Conservation (phyloP, 2,888 invertebrate species). For the Acleris laterana region DNA sequence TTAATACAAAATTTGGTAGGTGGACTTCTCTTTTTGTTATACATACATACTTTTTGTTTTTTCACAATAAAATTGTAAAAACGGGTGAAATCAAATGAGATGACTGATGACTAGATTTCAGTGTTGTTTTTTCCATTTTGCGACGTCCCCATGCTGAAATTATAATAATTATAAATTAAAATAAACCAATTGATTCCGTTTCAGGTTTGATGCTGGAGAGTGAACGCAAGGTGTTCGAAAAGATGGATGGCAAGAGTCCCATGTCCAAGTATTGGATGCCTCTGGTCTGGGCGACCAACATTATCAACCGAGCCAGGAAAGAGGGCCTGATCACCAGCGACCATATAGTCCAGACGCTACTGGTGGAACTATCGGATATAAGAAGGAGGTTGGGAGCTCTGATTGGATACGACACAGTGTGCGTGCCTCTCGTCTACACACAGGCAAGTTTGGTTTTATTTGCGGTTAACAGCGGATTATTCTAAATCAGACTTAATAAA, state of each 20-base stretch:
- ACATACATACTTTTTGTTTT: too few species aligned
- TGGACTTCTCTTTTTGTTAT: too few species aligned
- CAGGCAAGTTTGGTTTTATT: conserved; percentile 85
- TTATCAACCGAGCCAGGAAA: conserved; percentile 93
- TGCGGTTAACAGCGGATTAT: too few species aligned
- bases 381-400: conserved; percentile 92
- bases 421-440: conserved; percentile 95
- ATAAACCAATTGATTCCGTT: conserved; percentile 44
- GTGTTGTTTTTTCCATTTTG: too few species aligned
- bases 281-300: conserved; percentile 95
- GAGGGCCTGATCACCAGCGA: conserved; percentile 94
- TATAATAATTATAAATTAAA: too few species aligned
- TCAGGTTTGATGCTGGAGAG: conserved; percentile 95
- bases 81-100: too few species aligned
- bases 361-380: conserved; percentile 95
- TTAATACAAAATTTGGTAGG: too few species aligned
- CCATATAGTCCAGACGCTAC: conserved; percentile 95
- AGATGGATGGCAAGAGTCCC: conserved; percentile 94
- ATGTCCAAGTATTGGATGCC: conserved; percentile 97
- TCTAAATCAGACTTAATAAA: too few species aligned
- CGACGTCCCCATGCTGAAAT: too few species aligned
- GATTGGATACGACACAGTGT: conserved; percentile 96
- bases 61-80: too few species aligned
- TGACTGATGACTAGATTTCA: too few species aligned
- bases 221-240: conserved; percentile 95